Base-by-base conservation (phyloP, 2,888 invertebrate genomes). In the Odontocolon sp. region DNA sequence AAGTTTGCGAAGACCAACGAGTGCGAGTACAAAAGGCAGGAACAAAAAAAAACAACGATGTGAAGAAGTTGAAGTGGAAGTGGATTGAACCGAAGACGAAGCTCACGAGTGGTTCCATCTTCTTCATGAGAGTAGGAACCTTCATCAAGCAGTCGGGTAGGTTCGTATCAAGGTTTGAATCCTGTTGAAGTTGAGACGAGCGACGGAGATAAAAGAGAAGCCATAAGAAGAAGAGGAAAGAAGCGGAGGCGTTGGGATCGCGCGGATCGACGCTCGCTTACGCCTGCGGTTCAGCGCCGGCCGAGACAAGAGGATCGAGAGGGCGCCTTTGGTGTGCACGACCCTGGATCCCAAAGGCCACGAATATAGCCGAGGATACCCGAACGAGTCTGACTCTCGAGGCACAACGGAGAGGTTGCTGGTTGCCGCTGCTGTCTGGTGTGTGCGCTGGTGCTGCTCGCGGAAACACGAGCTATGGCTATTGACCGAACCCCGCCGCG, bases 401-500 rank as follows among this genome's bases (percentile, higher is more conserved):
- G n/a, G 69, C 80, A 74, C 81, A 73, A 38, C 36, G 21, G 21
- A 21, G 40, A 61, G 73, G 64, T 54, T 36, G 61, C 61, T 52
- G 81, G 80, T 3, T 18, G 14, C 11, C 45, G 18, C 57, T 36
- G 50, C 59, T 56, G 31, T 23, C 14, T 33, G 21, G 63, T 45
- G 63, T 59, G 45, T 26, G 40, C 71, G 63, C 71, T 47, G 59
- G 63, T 67, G 56, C 67, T 63, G 72, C 72, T 72, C 38, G 52
- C 40, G 56, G 42, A 72, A n/a, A 68, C 72, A 68, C 47, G 63
- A 84, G 82, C 85, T 85, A 85, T 86, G 86, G 86, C 87, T 89
- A 89, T 89, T 87, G 88, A 89, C 87, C 87, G 89, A 87, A 84
- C 83, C 85, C 85, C 85, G 75, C 64, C 57, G 85, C 84, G 84